Evolutionary conservation across 1,140 invertebrate genomes (phyloP).

Genomic region (Saccostrea echinata): DNA sequence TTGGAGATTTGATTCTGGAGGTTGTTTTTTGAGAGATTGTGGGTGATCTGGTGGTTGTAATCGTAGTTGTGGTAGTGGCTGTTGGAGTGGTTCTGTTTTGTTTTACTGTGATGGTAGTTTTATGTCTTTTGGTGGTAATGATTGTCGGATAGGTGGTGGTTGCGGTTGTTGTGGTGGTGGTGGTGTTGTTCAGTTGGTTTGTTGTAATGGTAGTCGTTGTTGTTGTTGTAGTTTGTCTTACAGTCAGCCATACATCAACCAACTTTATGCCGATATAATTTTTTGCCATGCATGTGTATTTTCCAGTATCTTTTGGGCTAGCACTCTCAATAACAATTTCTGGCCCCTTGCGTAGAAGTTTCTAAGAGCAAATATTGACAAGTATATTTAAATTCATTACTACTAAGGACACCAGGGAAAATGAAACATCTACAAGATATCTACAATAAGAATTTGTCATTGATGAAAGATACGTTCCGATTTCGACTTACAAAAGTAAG

Average conservation of each 20-base stretch:
- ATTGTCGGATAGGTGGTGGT: conserved; percentile 47
- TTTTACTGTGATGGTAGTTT: conserved; percentile 34
- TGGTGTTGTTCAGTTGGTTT: conserved; percentile 18
- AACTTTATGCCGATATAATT: conserved; percentile 51
- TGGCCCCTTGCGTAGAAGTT: conserved; percentile 17
- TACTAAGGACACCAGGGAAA: too few relatives aligned
- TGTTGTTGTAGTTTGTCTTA: conserved; percentile 48
- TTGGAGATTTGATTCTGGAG: too few relatives aligned
- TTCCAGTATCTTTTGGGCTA: conserved; percentile 39
- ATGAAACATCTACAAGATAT: too few relatives aligned
- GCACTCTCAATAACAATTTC: conserved; percentile 47
- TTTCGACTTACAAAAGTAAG: too few relatives aligned
- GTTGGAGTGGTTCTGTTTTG: too few relatives aligned
- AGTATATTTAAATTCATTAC: not conserved
- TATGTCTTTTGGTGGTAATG: conserved; percentile 37
- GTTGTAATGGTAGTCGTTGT: conserved; percentile 52
- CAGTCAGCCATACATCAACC: conserved; percentile 53
- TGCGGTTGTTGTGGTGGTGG: conserved; percentile 33
- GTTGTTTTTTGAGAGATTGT: too few relatives aligned
- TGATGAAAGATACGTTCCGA: too few relatives aligned
- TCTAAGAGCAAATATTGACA: conserved; percentile 17
- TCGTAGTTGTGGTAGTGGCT: conserved; percentile 42
- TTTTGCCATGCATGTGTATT: conserved; percentile 55
- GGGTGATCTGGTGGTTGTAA: not conserved
- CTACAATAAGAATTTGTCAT: too few relatives aligned